Evolutionary conservation across 2,113 vertebrate genomes (phyloP).

Genomic region (Glaucidium brasilianum): DNA sequence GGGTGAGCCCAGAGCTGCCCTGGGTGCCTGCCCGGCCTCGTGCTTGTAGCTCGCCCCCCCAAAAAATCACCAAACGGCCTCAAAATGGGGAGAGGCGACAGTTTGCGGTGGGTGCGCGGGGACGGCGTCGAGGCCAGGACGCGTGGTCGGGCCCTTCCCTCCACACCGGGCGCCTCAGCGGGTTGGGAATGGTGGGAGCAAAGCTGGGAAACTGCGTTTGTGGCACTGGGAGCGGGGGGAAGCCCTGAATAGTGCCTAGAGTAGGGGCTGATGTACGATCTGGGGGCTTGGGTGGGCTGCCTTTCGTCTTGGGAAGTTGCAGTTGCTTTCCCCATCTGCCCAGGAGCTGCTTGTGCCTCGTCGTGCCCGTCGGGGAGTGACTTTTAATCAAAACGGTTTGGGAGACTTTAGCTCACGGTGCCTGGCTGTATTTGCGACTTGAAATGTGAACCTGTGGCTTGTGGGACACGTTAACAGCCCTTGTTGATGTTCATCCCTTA

Average conservation of each 20-base stretch:
- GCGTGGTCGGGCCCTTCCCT: rapidly evolving
- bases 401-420: rapidly evolving
- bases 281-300: neutral
- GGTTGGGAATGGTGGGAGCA: no score
- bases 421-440: neutral
- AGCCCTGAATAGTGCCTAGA: rapidly evolving
- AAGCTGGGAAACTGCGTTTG: neutral
- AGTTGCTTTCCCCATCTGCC: rapidly evolving
- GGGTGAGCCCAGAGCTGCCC: neutral
- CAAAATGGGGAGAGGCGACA: neutral
- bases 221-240: rapidly evolving
- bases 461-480: rapidly evolving
- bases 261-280: neutral
- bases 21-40: neutral
- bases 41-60: neutral
- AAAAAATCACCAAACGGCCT: rapidly evolving
- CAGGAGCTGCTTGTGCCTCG: no score
- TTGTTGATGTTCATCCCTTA: neutral
- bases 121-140: neutral
- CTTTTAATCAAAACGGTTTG: neutral
- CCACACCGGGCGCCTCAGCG: no score
- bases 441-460: rapidly evolving
- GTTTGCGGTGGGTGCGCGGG: neutral
- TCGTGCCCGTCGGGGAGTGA: rapidly evolving
- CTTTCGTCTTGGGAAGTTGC: rapidly evolving